Percentiles rank a stretch among this genome's conserved stretches.
phyloP scores from a whole-genome alignment of 2,113 vertebrate genomes.

The Clupea harengus region DNA sequence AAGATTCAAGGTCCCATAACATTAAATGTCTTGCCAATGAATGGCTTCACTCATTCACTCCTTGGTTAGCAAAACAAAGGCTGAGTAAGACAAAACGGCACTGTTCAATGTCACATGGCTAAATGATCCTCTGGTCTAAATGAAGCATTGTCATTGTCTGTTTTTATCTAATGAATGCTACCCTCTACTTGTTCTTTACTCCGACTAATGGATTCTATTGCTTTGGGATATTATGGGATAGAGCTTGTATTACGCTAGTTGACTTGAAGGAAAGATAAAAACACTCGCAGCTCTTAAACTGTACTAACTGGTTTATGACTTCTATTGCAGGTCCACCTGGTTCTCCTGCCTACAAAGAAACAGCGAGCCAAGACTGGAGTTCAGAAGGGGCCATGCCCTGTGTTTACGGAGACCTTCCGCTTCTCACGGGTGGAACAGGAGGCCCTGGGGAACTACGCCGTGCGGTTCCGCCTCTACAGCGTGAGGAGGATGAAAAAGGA shows the following conservation, averaged over 20 bases:
- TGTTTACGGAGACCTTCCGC: conserved; percentile 95
- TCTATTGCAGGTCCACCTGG: conserved; percentile 79
- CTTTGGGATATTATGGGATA: not conserved
- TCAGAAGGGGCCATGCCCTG: conserved; percentile 89
- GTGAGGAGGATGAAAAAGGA: conserved; percentile 93
- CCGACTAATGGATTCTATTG: not conserved
- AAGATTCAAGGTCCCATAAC: not conserved
- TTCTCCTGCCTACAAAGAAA: conserved; percentile 95
- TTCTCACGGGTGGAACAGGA: conserved; percentile 92
- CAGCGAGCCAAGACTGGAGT: conserved; percentile 94
- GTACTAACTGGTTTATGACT: not conserved
- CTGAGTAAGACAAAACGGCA: not conserved
- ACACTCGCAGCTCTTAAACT: not conserved
- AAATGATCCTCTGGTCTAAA: not conserved
- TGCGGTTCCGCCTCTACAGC: conserved; percentile 94
- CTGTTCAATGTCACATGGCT: not conserved
- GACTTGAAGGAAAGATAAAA: not conserved
- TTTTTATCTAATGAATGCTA: not conserved
- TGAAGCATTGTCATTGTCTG: not conserved
- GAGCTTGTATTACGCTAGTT: not conserved
- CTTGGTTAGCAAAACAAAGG: not conserved
- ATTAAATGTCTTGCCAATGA: not conserved
- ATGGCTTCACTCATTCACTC: not conserved
- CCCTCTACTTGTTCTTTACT: not conserved
- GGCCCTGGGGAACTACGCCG: conserved; percentile 89